Evolutionary conservation across 2,797 vertebrate species (phyloP).

Genomic region (Graptemys geographica): DNA sequence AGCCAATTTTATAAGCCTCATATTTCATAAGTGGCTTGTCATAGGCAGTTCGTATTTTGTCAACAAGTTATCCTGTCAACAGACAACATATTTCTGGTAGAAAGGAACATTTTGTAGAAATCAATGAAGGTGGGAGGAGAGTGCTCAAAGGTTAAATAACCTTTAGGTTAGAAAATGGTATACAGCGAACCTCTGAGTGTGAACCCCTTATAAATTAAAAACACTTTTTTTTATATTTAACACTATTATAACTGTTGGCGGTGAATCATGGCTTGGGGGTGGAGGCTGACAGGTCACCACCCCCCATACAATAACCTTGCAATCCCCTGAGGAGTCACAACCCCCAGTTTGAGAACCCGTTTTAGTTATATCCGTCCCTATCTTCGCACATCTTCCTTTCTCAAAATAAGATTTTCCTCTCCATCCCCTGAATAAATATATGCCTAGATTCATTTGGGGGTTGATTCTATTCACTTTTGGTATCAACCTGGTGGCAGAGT

Average conservation of each 20-base stretch:
- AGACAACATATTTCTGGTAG: not conserved
- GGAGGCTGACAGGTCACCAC: too few species aligned
- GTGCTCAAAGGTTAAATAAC: not conserved
- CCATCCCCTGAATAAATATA: not conserved
- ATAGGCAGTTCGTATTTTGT: not conserved
- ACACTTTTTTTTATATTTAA: too few species aligned
- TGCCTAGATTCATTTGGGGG: not conserved
- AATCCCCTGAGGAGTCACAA: too few species aligned
- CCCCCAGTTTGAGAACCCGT: too few species aligned
- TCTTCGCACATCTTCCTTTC: not conserved
- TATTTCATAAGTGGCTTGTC: not conserved
- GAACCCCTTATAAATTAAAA: too few species aligned
- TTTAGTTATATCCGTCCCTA: not conserved
- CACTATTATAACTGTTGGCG: too few species aligned
- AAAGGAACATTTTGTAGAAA: not conserved
- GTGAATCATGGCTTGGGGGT: too few species aligned
- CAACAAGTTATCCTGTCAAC: accelerated
- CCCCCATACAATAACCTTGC: too few species aligned
- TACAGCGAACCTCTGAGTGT: not conserved
- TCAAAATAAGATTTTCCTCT: not conserved
- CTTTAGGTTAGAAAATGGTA: not conserved
- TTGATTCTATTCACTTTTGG: not conserved
- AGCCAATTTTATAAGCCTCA: not conserved
- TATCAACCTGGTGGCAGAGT: not conserved
- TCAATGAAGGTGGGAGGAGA: not conserved